Evolutionary conservation across 2,888 invertebrate species (phyloP).

Genomic region (Pandemis cinnamomeana): DNA sequence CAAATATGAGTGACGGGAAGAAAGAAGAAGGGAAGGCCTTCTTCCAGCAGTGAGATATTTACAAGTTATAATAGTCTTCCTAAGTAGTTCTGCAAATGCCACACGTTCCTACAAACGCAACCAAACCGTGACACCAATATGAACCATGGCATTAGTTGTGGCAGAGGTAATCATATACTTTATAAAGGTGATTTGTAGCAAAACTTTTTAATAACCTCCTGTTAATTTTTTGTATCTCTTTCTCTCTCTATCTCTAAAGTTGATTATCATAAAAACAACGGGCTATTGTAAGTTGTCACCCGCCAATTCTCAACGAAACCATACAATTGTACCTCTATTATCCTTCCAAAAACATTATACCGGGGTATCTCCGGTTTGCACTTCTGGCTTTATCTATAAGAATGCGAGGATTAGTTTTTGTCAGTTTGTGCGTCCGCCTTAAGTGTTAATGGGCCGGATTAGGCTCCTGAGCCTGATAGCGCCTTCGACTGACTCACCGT

Average conservation of each 20-base stretch:
- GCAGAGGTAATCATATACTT: too few relatives aligned
- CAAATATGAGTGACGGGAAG: too few relatives aligned
- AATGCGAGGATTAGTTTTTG: slow-evolving; percentile 75
- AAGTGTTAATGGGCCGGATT: slow-evolving; percentile 82
- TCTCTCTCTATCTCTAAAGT: background rate
- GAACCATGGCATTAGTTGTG: too few relatives aligned
- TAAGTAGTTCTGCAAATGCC: too few relatives aligned
- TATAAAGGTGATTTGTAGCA: too few relatives aligned
- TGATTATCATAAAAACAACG: slow-evolving; percentile 9
- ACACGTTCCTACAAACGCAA: too few relatives aligned
- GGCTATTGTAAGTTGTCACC: slow-evolving; percentile 4
- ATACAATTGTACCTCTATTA: slow-evolving; percentile 29
- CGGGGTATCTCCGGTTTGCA: slow-evolving; percentile 58
- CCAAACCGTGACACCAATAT: too few relatives aligned
- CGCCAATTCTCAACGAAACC: slow-evolving; percentile 15
- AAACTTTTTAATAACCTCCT: too few relatives aligned
- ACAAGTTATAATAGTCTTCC: too few relatives aligned
- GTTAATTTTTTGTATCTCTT: too few relatives aligned
- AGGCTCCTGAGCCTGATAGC: slow-evolving; percentile 65
- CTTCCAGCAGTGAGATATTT: too few relatives aligned
- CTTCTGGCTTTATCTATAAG: slow-evolving; percentile 61
- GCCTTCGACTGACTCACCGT: slow-evolving; percentile 64
- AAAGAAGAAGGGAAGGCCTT: too few relatives aligned
- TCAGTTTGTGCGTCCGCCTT: slow-evolving; percentile 78
- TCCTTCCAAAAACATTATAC: slow-evolving; percentile 23